Percentiles rank a stretch among this genome's conserved stretches.
Conservation (phyloP, 2,797 vertebrate genomes). For the Rhinophrynus dorsalis region DNA sequence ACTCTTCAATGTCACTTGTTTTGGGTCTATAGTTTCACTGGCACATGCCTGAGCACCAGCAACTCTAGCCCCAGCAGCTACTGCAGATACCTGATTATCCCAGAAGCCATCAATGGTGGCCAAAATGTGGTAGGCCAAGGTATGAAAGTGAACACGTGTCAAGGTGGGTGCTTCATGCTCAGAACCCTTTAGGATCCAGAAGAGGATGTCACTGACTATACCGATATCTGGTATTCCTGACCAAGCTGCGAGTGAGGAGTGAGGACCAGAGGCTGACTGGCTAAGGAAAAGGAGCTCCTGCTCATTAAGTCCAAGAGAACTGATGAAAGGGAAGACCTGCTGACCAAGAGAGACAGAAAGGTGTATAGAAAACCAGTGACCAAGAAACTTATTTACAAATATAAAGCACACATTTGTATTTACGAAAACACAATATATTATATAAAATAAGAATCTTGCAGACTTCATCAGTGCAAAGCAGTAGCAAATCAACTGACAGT, state of each 20-base stretch:
- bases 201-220: conserved; percentile 89
- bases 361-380: neutral
- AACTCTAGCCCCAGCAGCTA: conserved; percentile 86
- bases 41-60: conserved; percentile 91
- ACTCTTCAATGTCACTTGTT: conserved; percentile 80
- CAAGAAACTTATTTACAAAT: conserved; percentile 31
- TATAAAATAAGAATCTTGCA: too few species aligned
- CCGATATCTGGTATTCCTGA: conserved; percentile 84
- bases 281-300: conserved; percentile 96
- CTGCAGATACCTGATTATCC: conserved; percentile 87
- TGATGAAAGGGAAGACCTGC: conserved; percentile 93
- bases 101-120: conserved; percentile 89
- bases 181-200: conserved; percentile 83
- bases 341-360: conserved; percentile 71
- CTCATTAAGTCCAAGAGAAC: conserved; percentile 93
- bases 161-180: conserved; percentile 82
- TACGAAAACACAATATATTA: too few species aligned
- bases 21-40: conserved; percentile 70
- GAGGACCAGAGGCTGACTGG: conserved; percentile 83
- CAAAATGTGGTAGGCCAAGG: conserved; percentile 90
- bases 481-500: too few species aligned
- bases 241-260: conserved; percentile 80
- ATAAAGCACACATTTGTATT: too few species aligned
- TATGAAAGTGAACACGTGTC: conserved; percentile 95
- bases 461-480: too few species aligned